Conservation (phyloP, 2,888 invertebrate genomes). For the Notodonta dromedarius region DNA sequence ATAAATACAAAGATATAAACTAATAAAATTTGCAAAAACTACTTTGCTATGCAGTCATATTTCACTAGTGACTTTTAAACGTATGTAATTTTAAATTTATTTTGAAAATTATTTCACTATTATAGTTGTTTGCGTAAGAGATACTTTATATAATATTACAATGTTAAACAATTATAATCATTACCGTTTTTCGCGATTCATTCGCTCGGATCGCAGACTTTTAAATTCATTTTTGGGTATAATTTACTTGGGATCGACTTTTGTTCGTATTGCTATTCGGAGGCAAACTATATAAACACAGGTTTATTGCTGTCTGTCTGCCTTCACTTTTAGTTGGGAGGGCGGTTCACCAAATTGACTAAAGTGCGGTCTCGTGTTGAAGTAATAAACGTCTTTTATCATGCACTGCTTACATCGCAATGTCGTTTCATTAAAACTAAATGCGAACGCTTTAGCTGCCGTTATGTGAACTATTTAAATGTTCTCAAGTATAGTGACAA, state of each 20-base stretch:
- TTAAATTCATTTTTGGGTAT: constrained; percentile 68
- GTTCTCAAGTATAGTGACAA: neutral
- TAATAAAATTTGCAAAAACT: no score
- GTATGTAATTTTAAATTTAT: no score
- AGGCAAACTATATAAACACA: constrained; percentile 64
- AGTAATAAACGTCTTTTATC: constrained; percentile 53
- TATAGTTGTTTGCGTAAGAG: no score
- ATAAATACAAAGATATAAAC: no score
- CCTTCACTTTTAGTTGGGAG: constrained; percentile 59
- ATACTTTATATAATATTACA: no score
- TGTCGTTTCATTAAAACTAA: constrained; percentile 33
- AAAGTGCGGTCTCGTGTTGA: constrained; percentile 62
- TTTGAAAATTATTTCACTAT: no score
- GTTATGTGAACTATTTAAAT: constrained; percentile 5
- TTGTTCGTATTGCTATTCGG: constrained; percentile 49
- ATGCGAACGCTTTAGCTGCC: constrained; percentile 27
- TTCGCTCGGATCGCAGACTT: constrained; percentile 63
- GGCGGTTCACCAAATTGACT: constrained; percentile 56
- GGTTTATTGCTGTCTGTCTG: constrained; percentile 69
- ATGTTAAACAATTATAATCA: no score
- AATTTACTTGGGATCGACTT: constrained; percentile 37
- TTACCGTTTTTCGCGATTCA: constrained; percentile 58
- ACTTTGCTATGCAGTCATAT: no score
- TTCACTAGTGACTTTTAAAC: no score
- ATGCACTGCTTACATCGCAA: constrained; percentile 34